These are phyloP conservation scores for Rhopilema esculentum DNA, from an alignment of 30 jellyfish, hydroid and myxozoan species.

Conservation along the genomic window DNA sequence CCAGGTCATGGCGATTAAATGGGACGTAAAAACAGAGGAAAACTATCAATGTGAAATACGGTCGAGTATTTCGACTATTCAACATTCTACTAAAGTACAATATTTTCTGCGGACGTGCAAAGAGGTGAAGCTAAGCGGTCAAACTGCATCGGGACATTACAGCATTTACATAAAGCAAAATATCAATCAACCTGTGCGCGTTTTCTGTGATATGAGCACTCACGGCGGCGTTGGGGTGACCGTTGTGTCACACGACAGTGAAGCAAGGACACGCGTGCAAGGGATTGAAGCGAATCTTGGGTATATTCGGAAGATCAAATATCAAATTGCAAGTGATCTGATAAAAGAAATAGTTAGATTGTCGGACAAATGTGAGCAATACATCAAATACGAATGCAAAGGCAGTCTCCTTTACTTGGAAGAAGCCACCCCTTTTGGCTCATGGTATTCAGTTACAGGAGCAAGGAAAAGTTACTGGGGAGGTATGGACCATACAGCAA, in stretches of 20 bases:
- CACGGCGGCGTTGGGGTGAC: slow-evolving; percentile 12
- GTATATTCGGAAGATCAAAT: neutral
- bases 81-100: neutral
- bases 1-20: neutral
- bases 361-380: slow-evolving; percentile 27
- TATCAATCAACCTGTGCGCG: neutral
- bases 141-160: neutral
- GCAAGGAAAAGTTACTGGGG: slow-evolving; percentile 42
- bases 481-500: slow-evolving; percentile 16
- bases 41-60: neutral
- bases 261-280: slow-evolving; percentile 3
- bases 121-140: neutral
- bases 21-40: neutral
- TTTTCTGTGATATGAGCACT: slow-evolving; percentile 34
- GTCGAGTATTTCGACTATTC: neutral
- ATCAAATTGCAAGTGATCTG: neutral
- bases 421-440: neutral
- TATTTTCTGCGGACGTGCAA: slow-evolving; percentile 1
- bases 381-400: slow-evolving; percentile 9
- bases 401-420: slow-evolving; percentile 5
- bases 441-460: slow-evolving; percentile 26
- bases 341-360: neutral
- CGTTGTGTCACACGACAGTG: slow-evolving; percentile 38
- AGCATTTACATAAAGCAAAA: neutral
- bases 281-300: slow-evolving; percentile 2